Conservation (phyloP, 1,140 invertebrate species). For the Heliconius hewitsoni region DNA sequence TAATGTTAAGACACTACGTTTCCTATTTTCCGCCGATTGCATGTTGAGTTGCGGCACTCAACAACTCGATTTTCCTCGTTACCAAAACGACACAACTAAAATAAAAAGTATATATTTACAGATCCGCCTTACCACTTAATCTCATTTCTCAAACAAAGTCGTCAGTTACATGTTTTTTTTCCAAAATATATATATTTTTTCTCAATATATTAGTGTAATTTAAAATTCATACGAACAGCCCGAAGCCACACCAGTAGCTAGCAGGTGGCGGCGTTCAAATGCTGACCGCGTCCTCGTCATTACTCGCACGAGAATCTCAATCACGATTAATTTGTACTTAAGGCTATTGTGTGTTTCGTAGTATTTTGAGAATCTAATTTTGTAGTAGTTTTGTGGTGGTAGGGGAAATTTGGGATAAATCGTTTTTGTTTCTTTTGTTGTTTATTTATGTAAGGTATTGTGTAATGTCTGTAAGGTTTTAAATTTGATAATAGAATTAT, state of each 20-base stretch:
- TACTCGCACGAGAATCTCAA: slow-evolving; percentile 37
- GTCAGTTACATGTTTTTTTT: too few species aligned
- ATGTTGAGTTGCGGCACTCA: too few species aligned
- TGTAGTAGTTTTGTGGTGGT: background rate
- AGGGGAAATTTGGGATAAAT: background rate
- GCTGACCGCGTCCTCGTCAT: slow-evolving; percentile 30
- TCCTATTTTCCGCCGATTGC: too few species aligned
- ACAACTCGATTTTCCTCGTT: too few species aligned
- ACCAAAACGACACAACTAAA: too few species aligned
- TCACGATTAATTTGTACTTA: slow-evolving; percentile 26
- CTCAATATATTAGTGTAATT: slow-evolving; percentile 9
- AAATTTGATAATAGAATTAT: too few species aligned
- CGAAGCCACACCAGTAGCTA: slow-evolving; percentile 26
- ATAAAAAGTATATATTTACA: too few species aligned
- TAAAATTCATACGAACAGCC: slow-evolving; percentile 20
- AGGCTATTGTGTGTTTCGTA: slow-evolving; percentile 1
- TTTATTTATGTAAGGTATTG: too few species aligned
- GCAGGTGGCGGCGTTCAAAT: slow-evolving; percentile 32
- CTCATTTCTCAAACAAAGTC: too few species aligned
- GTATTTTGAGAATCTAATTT: background rate
- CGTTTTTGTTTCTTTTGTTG: background rate
- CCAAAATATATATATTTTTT: background rate
- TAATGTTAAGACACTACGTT: too few species aligned
- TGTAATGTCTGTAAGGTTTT: too few species aligned
- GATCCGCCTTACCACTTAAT: too few species aligned